These are phyloP conservation scores for Cardiocondyla obscurior DNA, from an alignment of 1,140 invertebrate species.

Conservation along the genomic window DNA sequence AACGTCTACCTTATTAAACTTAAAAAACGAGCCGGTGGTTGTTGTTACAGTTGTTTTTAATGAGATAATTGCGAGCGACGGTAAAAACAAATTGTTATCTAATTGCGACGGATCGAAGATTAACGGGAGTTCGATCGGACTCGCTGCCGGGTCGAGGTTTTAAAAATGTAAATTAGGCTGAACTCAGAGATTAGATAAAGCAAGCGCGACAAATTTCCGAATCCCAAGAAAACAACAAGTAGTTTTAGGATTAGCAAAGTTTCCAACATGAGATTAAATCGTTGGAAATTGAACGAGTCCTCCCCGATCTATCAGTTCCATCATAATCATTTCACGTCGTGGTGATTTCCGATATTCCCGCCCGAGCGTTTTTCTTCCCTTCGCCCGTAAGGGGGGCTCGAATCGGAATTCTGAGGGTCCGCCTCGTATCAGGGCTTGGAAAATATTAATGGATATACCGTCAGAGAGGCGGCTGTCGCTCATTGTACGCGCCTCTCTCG, in stretches of 20 bases:
- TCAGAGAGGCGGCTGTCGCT: conserved; percentile 66
- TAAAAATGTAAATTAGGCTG: neutral
- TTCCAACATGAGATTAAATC: no score
- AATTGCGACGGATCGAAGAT: neutral
- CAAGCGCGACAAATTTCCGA: neutral
- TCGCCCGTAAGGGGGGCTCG: neutral
- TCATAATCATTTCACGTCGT: conserved; percentile 36
- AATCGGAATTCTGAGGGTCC: conserved; percentile 42
- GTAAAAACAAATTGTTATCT: conserved; percentile 24
- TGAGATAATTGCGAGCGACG: conserved; percentile 22
- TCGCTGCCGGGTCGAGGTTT: neutral
- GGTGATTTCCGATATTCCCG: neutral
- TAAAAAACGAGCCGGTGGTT: conserved; percentile 46
- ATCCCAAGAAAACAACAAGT: no score
- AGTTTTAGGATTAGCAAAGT: neutral
- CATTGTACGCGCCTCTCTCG: conserved; percentile 71
- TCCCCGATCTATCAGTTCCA: conserved; percentile 17
- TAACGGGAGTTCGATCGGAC: neutral
- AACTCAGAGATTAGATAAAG: neutral
- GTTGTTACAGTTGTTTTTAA: conserved; percentile 49
- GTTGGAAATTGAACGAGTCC: neutral
- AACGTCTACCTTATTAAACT: conserved; percentile 44
- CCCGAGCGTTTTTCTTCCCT: conserved; percentile 16
- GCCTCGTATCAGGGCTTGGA: conserved; percentile 40
- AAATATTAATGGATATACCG: conserved; percentile 75